Base-by-base conservation (phyloP, 2,888 invertebrate species). In the Pachydiplax longipennis region DNA sequence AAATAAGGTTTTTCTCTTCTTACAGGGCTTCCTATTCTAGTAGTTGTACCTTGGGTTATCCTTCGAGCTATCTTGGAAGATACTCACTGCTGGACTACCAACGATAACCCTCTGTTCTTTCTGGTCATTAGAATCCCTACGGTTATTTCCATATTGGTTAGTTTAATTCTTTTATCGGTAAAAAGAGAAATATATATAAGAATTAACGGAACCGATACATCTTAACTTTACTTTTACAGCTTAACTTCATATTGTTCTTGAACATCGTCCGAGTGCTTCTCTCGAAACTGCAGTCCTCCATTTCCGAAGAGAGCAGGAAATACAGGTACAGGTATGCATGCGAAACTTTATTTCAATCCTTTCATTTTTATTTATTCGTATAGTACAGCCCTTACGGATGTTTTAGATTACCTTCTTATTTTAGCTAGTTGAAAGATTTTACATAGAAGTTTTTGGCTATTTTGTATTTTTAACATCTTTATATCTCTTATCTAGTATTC, bases 221-320 rank as follows among this genome's bases (percentile, higher is more conserved):
- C n/a, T n/a, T n/a, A n/a, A n/a, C 25, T 65, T 18, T 87, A 53
- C 61, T 90, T 53, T 94, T 95, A 90, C 93, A 96, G 96, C 94
- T 96, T 73, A 96, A 96, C 93, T 96, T 96, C 92, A 92, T 95
- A 35, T 94, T 96, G 91, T 96, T 96, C 93, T 92, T 96, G 73
- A 95, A 95, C 92, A 96, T 96, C 82, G 95, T 95, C 61, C 94
- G 95, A 91, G 95, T 95, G 37, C 94, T 95, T 90, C 94, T 94
- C 87, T 92, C 95, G 18, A 96, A 96, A 92, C 93, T 96, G 92
- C 95, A 95, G 92, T 94, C 94, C 2, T 94, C 95, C 0, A 95
- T 95, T 87, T 94, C 95, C 83, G 94, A 95, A 31, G 95, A 96
- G 92, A 95, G 95, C n/a, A 94, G 95, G 91, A 95, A 94, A 93